Conservation (phyloP, 2,113 vertebrate species). For the Tragelaphus buxtoni region DNA sequence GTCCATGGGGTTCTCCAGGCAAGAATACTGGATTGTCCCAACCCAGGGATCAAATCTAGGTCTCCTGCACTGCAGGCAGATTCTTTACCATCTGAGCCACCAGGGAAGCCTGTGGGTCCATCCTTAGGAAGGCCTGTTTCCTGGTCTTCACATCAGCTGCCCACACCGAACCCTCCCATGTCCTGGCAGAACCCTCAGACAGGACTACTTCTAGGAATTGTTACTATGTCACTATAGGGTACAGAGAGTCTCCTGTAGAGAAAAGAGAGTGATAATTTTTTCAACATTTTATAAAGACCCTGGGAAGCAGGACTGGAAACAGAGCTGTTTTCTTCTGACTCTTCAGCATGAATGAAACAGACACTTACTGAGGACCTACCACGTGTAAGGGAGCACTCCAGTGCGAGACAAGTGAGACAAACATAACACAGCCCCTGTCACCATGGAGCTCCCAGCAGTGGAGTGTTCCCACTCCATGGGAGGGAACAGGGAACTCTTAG, state of each 20-base stretch:
- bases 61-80: not conserved
- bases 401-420: not conserved
- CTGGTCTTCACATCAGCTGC: not conserved
- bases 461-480: not conserved
- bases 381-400: not conserved
- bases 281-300: not conserved
- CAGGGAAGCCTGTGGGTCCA: not conserved
- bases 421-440: not conserved
- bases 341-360: not conserved
- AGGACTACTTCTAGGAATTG: not conserved
- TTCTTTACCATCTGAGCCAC: not conserved
- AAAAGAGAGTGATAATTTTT: not conserved
- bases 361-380: not conserved
- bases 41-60: not conserved
- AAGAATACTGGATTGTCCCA: not conserved
- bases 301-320: not conserved
- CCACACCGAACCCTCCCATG: accelerated
- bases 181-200: not conserved
- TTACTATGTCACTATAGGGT: not conserved
- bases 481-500: not conserved
- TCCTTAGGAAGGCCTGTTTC: not conserved
- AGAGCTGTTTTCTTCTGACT: not conserved
- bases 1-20: not conserved
- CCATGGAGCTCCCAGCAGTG: not conserved
- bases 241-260: not conserved